Evolutionary conservation across 2,888 invertebrate genomes (phyloP).

Genomic region (Clitarchus hookeri): DNA sequence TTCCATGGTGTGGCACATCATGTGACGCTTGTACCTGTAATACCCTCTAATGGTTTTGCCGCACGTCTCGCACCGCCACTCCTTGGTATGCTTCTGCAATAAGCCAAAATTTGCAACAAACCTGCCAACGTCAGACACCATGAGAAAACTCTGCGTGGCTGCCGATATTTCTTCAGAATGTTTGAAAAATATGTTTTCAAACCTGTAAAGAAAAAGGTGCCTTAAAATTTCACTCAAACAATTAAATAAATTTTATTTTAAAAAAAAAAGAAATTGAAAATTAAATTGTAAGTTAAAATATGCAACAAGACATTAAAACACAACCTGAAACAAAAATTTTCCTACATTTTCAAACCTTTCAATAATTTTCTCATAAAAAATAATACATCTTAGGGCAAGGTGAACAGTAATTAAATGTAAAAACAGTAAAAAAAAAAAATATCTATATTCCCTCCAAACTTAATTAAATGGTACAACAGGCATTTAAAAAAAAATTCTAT

Average conservation of each 20-base stretch:
- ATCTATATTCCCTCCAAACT: too few relatives aligned
- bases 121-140: background rate
- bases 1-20: background rate
- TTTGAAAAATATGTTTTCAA: background rate
- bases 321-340: too few relatives aligned
- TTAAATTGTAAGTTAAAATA: too few relatives aligned
- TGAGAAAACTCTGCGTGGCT: background rate
- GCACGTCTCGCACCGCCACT: background rate
- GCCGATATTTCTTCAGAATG: background rate
- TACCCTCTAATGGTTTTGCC: background rate
- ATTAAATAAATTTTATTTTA: background rate
- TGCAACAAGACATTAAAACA: too few relatives aligned
- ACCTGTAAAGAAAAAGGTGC: conserved; percentile 22
- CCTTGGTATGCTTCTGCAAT: background rate
- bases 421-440: too few relatives aligned
- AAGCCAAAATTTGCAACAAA: background rate
- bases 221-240: background rate
- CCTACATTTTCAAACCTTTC: too few relatives aligned
- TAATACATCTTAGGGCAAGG: too few relatives aligned
- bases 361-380: too few relatives aligned
- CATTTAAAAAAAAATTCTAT: too few relatives aligned
- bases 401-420: too few relatives aligned
- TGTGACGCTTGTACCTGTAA: conserved; percentile 11
- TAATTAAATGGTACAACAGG: too few relatives aligned
- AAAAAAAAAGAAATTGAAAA: background rate